Evolutionary conservation across 2,113 vertebrate species (phyloP).

Genomic region (Pomatostomus ruficeps): DNA sequence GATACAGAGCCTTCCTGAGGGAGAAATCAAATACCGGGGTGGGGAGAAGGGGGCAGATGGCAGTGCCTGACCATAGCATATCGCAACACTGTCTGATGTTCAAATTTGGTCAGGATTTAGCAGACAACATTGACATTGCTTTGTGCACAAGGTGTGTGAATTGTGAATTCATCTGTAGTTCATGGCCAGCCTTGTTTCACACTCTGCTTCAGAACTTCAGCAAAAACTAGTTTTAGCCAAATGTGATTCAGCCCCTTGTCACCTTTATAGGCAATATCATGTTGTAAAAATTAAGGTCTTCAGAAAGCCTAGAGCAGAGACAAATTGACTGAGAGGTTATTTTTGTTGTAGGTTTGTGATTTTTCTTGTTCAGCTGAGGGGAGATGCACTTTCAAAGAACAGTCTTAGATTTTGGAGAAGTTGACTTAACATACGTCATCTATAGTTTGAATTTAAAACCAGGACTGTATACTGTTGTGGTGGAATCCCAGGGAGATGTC

Average conservation of each 20-base stretch:
- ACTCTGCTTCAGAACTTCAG: neutral
- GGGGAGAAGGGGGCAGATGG: too few relatives aligned
- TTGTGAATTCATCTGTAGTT: neutral
- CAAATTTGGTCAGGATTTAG: neutral
- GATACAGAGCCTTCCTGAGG: too few relatives aligned
- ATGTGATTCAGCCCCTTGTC: neutral
- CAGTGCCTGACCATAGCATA: too few relatives aligned
- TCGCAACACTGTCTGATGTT: too few relatives aligned
- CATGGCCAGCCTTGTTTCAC: neutral
- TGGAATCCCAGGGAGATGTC: too few relatives aligned
- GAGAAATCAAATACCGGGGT: too few relatives aligned
- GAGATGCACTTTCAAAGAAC: neutral
- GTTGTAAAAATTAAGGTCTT: neutral
- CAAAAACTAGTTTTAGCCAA: neutral
- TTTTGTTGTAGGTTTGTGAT: neutral
- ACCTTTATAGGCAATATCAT: neutral
- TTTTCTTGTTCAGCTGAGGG: neutral
- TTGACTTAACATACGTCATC: neutral
- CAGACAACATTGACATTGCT: neutral
- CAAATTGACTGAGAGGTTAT: neutral
- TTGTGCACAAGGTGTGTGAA: neutral
- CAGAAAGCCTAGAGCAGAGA: neutral
- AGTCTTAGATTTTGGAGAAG: neutral
- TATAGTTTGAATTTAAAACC: neutral
- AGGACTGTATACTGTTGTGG: accelerated